Conservation (phyloP, 2,888 invertebrate genomes). For the Esperia sulphurella region DNA sequence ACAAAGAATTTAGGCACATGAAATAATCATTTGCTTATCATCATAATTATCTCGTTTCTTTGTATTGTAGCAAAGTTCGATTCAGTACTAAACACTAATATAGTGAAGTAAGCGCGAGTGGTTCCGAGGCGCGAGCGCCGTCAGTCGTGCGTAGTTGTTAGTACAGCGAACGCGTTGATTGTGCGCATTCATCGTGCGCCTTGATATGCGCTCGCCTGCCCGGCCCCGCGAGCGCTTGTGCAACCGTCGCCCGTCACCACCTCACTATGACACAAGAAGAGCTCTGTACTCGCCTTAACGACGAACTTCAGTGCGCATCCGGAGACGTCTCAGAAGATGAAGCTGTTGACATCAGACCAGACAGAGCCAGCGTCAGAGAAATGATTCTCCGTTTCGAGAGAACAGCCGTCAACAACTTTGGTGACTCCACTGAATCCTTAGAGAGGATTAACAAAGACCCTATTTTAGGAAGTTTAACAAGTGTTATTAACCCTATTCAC, state of each 20-base stretch:
- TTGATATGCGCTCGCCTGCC: conserved; percentile 60
- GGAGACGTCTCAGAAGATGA: conserved; percentile 57
- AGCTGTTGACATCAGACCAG: conserved; percentile 53
- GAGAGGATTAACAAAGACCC: conserved; percentile 48
- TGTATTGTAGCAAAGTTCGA: conserved; percentile 21
- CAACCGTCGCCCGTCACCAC: conserved; percentile 39
- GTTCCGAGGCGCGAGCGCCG: conserved; percentile 43
- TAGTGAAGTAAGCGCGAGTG: conserved; percentile 25
- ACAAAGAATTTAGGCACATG: conserved; percentile 5
- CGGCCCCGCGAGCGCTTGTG: conserved; percentile 48
- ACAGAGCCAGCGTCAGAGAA: conserved; percentile 61
- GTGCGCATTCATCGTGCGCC: conserved; percentile 45
- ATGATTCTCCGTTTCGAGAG: conserved; percentile 70
- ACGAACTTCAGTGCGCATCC: conserved; percentile 50
- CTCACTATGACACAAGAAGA: conserved; percentile 67
- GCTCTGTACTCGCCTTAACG: conserved; percentile 45
- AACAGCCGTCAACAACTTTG: conserved; percentile 41
- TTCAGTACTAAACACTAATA: conserved; percentile 13
- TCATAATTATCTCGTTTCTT: conserved; percentile 16
- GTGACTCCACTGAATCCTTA: conserved; percentile 58
- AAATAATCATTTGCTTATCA: conserved; percentile 18
- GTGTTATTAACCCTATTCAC: conserved; percentile 63
- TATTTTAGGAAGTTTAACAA: conserved; percentile 56
- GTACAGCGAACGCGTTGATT: conserved; percentile 50
- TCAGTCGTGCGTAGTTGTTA: conserved; percentile 53